Evolutionary conservation across 1,140 invertebrate genomes (phyloP).

Genomic region (Drosophila tsacasi): DNA sequence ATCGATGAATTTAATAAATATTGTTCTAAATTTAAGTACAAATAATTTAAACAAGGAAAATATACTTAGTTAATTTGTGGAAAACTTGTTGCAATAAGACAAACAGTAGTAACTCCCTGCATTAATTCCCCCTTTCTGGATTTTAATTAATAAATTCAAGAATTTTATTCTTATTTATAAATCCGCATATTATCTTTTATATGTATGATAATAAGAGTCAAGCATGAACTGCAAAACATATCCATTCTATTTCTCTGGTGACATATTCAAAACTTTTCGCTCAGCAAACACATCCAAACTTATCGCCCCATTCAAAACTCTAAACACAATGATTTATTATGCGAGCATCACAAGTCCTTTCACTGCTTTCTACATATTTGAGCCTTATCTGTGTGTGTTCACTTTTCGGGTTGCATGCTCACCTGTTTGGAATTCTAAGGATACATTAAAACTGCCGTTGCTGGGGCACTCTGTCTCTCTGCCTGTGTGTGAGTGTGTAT

Average conservation of each 20-base stretch:
- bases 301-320: slow-evolving; percentile 32
- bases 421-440: slow-evolving; percentile 84
- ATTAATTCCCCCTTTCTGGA: neutral
- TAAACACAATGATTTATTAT: slow-evolving; percentile 44
- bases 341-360: slow-evolving; percentile 26
- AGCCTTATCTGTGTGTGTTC: slow-evolving; percentile 37
- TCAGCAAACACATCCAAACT: slow-evolving; percentile 21
- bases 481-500: slow-evolving; percentile 17
- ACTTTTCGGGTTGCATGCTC: slow-evolving; percentile 62
- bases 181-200: neutral
- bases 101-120: neutral
- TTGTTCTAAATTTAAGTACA: neutral
- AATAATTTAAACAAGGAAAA: neutral
- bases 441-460: slow-evolving; percentile 77
- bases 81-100: neutral
- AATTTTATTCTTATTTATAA: neutral
- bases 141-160: neutral
- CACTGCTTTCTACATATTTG: slow-evolving; percentile 18
- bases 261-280: slow-evolving; percentile 19
- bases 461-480: slow-evolving; percentile 26
- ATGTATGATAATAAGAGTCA: no score
- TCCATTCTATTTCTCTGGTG: neutral
- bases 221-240: neutral
- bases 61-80: no score
- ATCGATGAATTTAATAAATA: neutral